phyloP scores from a whole-genome alignment of 2,797 vertebrate genomes.

The Rhinichthys osculus region DNA sequence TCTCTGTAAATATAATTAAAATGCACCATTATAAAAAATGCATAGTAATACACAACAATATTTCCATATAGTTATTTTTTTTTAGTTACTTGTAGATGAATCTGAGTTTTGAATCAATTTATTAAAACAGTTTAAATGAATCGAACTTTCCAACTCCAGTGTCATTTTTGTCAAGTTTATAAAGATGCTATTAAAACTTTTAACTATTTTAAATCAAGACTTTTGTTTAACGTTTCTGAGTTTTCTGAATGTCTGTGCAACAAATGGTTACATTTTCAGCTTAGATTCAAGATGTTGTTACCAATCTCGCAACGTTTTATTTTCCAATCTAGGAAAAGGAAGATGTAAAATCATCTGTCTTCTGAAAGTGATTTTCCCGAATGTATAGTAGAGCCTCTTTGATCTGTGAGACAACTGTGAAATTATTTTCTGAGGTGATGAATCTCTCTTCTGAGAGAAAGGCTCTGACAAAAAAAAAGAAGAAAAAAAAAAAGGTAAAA shows the following conservation, averaged over 20 bases:
- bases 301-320: slow-evolving; percentile 39
- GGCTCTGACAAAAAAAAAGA: slow-evolving; percentile 53
- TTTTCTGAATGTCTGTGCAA: background rate
- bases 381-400: slow-evolving; percentile 52
- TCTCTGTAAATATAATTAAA: background rate
- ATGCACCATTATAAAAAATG: background rate
- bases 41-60: background rate
- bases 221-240: background rate
- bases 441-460: slow-evolving; percentile 47
- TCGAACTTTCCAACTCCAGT: background rate
- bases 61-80: background rate
- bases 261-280: background rate
- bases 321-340: slow-evolving; percentile 34
- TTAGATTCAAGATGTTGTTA: slow-evolving; percentile 21
- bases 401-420: slow-evolving; percentile 66
- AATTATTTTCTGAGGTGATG: slow-evolving; percentile 68
- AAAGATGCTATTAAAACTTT: background rate
- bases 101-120: background rate
- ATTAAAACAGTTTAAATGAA: background rate
- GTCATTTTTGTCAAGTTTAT: background rate
- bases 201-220: background rate
- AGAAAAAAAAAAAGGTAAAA: slow-evolving; percentile 71
- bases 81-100: background rate
- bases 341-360: slow-evolving; percentile 37
- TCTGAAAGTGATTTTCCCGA: slow-evolving; percentile 6